Conservation (phyloP, 1,140 invertebrate species). For the Globodera rostochiensis region DNA sequence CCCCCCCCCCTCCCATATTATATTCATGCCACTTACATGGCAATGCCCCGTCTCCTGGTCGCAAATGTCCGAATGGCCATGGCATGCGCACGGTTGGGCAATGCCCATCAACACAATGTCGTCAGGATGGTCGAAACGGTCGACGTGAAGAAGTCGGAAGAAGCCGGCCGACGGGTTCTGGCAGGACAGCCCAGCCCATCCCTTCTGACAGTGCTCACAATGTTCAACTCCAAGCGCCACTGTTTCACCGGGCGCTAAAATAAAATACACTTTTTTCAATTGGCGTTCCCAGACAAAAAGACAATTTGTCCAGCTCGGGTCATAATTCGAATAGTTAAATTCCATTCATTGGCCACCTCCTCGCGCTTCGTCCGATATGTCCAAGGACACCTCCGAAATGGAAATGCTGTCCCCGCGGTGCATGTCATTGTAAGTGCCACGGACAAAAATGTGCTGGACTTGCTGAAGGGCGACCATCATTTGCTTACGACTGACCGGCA, state of each 20-base stretch:
- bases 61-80: constrained; percentile 78
- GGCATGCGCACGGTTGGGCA: constrained; percentile 80
- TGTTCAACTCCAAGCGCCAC: constrained; percentile 83
- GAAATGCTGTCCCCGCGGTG: constrained; percentile 50
- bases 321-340: background rate
- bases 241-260: constrained; percentile 38
- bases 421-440: constrained; percentile 69
- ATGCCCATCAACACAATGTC: constrained; percentile 77
- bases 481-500: constrained; percentile 74
- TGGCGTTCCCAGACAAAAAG: no score
- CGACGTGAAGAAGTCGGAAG: constrained; percentile 74
- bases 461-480: constrained; percentile 88
- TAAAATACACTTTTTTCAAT: background rate
- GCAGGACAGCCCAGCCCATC: constrained; percentile 60
- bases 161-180: constrained; percentile 80
- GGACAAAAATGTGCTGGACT: constrained; percentile 76
- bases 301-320: no score
- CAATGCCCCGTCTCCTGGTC: constrained; percentile 84
- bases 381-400: constrained; percentile 76
- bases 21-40: constrained; percentile 69
- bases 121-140: constrained; percentile 71
- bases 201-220: constrained; percentile 75
- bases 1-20: constrained; percentile 55
- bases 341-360: background rate
- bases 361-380: constrained; percentile 74